Evolutionary conservation across 2,113 vertebrate species (phyloP).

Genomic region (Salvelinus namaycush): DNA sequence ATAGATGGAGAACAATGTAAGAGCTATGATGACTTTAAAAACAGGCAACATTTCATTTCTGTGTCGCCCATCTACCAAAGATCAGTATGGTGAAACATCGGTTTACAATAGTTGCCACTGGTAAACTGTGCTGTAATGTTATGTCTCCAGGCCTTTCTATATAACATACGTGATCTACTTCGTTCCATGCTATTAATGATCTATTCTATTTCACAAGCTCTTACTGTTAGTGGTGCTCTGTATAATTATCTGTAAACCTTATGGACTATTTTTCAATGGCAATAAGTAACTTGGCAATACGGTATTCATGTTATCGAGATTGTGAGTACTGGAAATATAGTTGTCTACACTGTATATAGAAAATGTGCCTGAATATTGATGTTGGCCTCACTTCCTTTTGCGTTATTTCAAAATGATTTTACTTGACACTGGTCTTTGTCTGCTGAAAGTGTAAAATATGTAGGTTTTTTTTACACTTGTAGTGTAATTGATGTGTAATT

Average conservation of each 20-base stretch:
- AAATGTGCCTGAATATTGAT: neutral
- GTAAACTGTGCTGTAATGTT: neutral
- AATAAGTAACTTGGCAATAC: neutral
- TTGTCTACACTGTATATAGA: slow-evolving; percentile 3
- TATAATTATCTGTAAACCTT: neutral
- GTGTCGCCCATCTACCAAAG: neutral
- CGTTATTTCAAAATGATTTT: neutral
- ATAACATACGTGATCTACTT: neutral
- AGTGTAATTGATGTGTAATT: no score
- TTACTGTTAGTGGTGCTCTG: neutral
- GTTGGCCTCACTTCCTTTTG: neutral
- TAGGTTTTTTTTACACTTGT: neutral
- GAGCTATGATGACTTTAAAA: neutral
- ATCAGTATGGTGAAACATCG: neutral
- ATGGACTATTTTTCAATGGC: neutral
- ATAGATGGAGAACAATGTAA: slow-evolving; percentile 27
- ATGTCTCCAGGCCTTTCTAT: neutral
- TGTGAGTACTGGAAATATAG: neutral
- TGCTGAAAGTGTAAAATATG: neutral
- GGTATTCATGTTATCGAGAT: neutral
- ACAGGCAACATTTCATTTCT: neutral
- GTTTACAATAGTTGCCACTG: neutral
- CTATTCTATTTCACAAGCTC: neutral
- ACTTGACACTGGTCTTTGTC: neutral
- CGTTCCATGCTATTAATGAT: neutral